These are phyloP conservation scores for Artemia sinica DNA, from an alignment of 2,888 invertebrate genomes.

Conservation along the genomic window DNA sequence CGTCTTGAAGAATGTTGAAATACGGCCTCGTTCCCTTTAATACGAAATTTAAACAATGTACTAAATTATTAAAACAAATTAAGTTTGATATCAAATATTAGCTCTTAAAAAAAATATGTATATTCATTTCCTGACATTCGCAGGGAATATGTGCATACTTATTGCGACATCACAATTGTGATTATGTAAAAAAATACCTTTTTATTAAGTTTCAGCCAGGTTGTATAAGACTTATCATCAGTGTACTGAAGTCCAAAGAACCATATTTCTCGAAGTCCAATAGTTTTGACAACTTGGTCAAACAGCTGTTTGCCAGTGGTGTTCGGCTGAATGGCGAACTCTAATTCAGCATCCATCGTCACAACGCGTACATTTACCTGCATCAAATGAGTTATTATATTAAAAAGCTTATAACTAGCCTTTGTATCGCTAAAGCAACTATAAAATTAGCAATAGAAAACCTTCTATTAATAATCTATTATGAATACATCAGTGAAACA, in stretches of 20 bases:
- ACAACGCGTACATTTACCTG: slow-evolving; percentile 99
- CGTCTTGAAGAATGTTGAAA: too few relatives aligned
- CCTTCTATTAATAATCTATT: not conserved
- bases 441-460: slow-evolving; percentile 1
- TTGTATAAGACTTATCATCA: slow-evolving; percentile 90
- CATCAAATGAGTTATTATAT: slow-evolving; percentile 26
- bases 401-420: not conserved
- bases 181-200: slow-evolving; percentile 52
- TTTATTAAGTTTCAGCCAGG: slow-evolving; percentile 98
- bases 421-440: slow-evolving; percentile 18
- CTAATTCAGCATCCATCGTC: slow-evolving; percentile 99
- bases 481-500: not conserved
- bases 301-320: slow-evolving; percentile 99
- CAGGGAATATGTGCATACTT: not conserved
- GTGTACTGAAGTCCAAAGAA: slow-evolving; percentile 98
- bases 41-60: too few relatives aligned
- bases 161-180: not conserved
- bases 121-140: too few relatives aligned
- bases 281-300: slow-evolving; percentile 99
- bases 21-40: too few relatives aligned
- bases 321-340: slow-evolving; percentile 99
- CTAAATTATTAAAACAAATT: too few relatives aligned
- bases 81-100: too few relatives aligned
- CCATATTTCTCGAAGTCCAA: slow-evolving; percentile 97
- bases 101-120: too few relatives aligned